These are phyloP conservation scores for Dicrurus megarhynchus DNA, from an alignment of 2,113 vertebrate genomes.

Conservation along the genomic window DNA sequence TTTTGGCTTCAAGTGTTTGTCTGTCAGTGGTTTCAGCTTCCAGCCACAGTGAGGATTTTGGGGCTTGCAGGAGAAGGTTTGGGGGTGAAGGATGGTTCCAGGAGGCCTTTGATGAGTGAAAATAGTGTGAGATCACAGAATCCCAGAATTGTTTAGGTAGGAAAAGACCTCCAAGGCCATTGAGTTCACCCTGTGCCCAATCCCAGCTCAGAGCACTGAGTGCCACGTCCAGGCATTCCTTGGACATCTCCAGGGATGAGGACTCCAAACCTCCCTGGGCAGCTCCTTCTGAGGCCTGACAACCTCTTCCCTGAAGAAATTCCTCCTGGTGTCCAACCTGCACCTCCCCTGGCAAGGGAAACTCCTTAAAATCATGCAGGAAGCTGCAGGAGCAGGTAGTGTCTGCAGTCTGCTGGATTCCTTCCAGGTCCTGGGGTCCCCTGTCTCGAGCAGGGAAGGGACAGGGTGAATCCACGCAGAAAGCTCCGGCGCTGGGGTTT, in stretches of 20 bases:
- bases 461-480: not conserved
- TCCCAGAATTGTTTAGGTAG: not conserved
- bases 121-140: not conserved
- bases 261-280: not conserved
- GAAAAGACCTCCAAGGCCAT: not conserved
- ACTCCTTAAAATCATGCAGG: not conserved
- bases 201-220: not conserved
- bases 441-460: not conserved
- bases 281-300: not conserved
- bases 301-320: not conserved
- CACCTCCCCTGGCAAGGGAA: not conserved
- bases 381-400: not conserved
- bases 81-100: not conserved
- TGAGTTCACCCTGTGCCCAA: not conserved
- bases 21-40: not conserved
- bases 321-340: not conserved
- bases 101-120: not conserved
- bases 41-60: not conserved
- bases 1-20: not conserved
- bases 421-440: not conserved
- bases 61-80: not conserved
- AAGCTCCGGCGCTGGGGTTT: rapidly evolving
- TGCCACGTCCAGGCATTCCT: rapidly evolving
- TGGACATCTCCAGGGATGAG: not conserved
- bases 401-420: not conserved